A percentile compares a stretch with the other conserved stretches of the same genome.
phyloP scores from a whole-genome alignment of 1,140 invertebrate species.

The Formica selysi region DNA sequence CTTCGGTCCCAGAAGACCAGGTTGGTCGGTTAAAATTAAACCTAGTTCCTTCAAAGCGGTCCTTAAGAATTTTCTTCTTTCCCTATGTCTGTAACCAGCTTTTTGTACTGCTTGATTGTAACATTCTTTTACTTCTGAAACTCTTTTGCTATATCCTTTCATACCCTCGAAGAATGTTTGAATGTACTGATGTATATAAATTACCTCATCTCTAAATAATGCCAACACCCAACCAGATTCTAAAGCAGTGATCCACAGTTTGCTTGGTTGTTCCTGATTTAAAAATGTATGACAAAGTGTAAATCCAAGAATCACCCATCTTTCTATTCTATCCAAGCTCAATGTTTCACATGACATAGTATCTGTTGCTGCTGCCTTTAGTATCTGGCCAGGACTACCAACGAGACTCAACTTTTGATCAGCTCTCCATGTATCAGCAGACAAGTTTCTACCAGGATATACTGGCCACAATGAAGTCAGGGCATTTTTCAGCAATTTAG shows the following conservation, averaged over 20 bases:
- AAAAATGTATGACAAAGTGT: constrained; percentile 95
- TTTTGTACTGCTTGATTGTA: constrained; percentile 96
- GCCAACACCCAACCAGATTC: constrained; percentile 98
- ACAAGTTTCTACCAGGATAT: constrained; percentile 95
- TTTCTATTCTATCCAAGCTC: constrained; percentile 97
- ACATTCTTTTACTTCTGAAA: constrained; percentile 97
- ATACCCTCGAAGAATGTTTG: constrained; percentile 97
- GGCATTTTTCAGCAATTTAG: constrained; percentile 94
- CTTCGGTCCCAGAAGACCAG: constrained; percentile 98
- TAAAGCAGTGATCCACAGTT: constrained; percentile 96
- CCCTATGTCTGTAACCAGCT: constrained; percentile 96
- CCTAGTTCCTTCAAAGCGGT: constrained; percentile 98
- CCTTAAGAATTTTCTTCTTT: constrained; percentile 98
- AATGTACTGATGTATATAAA: constrained; percentile 98
- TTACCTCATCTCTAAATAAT: constrained; percentile 98
- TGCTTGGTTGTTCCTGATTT: constrained; percentile 92
- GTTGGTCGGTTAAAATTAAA: constrained; percentile 98
- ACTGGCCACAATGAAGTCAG: constrained; percentile 95
- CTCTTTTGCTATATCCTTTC: constrained; percentile 97
- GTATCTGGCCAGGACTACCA: constrained; percentile 95
- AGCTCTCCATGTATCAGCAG: constrained; percentile 97
- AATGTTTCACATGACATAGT: constrained; percentile 99
- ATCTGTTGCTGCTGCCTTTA: constrained; percentile 97
- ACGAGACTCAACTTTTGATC: constrained; percentile 98
- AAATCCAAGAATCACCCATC: constrained; percentile 98